These are phyloP conservation scores for Sebastes wilsoni DNA, from an alignment of 2,797 vertebrate genomes.

Conservation along the genomic window DNA sequence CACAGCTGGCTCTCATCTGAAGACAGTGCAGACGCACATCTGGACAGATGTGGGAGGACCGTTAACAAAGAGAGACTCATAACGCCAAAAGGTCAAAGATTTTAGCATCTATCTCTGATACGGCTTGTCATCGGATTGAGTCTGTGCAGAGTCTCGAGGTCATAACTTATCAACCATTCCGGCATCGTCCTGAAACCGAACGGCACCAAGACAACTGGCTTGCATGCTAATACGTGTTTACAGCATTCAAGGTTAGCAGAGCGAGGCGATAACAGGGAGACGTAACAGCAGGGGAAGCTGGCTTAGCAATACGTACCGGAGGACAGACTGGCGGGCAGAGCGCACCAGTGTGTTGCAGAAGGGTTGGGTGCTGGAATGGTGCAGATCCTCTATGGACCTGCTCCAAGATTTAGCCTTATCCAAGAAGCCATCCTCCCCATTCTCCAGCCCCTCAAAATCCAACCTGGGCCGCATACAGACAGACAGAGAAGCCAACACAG, in stretches of 20 bases:
- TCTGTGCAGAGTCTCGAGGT: constrained; percentile 28
- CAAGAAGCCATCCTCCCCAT: constrained; percentile 90
- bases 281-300: constrained; percentile 70
- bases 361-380: constrained; percentile 87
- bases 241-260: constrained; percentile 57
- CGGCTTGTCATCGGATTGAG: constrained; percentile 8
- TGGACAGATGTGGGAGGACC: constrained; percentile 55
- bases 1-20: constrained; percentile 72
- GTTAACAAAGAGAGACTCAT: constrained; percentile 36
- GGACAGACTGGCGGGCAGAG: constrained; percentile 94
- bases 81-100: constrained; percentile 39
- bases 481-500: constrained; percentile 66
- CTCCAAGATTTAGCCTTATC: constrained; percentile 95
- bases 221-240: constrained; percentile 56
- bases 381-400: constrained; percentile 99
- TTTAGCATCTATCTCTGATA: constrained; percentile 28
- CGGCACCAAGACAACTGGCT: constrained; percentile 3
- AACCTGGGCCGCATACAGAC: constrained; percentile 86
- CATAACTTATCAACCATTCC: constrained; percentile 20
- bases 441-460: constrained; percentile 96
- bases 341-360: constrained; percentile 95
- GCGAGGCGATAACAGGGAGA: constrained; percentile 58
- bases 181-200: constrained; percentile 16
- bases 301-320: constrained; percentile 91
- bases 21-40: constrained; percentile 60